Base-by-base conservation (phyloP, 2,797 vertebrate genomes). In the Sitta carolinensis region DNA sequence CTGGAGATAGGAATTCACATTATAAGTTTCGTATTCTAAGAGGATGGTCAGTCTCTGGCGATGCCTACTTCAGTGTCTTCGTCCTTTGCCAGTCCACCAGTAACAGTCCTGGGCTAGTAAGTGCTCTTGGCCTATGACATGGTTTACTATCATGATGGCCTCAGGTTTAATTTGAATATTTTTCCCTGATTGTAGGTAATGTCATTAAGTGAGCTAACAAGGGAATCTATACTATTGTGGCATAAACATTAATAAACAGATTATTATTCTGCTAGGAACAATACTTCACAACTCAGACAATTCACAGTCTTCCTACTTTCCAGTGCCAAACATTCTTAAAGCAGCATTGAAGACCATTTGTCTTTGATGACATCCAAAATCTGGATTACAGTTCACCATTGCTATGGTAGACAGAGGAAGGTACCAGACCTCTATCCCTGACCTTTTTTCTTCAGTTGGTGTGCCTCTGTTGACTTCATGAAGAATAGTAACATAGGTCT, bases 1-100 rank as follows among this genome's bases (percentile, higher is more conserved):
- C 10, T 50, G 15, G 38, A 51, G 11, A 23, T 36, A 36, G 3
- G 9, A 74, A 34, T 88, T 69, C 2, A 1, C 2, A 32, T 51
- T 43, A 16, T 4, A 75, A 6, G 7, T 66, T 80, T 59, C 11
- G 3, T n/a, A 11, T 80, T 73, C 16, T 59, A 40, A 32, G 13
- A 59, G 45, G 40, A 43, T 7, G 15, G 3, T 43, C 15, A 42
- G 8, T 26, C 10, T 70, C 45, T 63, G 21, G 13, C 90, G 85
- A 58, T n/a, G 32, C 2, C 13, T 48, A 0, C 4, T 68, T 62
- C 2, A 0, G 4, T 20, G 3, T 36, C 22, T 81, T 21, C 10
- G 23, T 77, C 16, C 22, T 90, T 63, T 77, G 13, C 6, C 34
- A 67, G 15, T 8, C 80, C n/a, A 58, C 7, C 57, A 19, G 7